Evolutionary conservation across 2,797 vertebrate species (phyloP).

Genomic region (Dendrocincla tyrannina): DNA sequence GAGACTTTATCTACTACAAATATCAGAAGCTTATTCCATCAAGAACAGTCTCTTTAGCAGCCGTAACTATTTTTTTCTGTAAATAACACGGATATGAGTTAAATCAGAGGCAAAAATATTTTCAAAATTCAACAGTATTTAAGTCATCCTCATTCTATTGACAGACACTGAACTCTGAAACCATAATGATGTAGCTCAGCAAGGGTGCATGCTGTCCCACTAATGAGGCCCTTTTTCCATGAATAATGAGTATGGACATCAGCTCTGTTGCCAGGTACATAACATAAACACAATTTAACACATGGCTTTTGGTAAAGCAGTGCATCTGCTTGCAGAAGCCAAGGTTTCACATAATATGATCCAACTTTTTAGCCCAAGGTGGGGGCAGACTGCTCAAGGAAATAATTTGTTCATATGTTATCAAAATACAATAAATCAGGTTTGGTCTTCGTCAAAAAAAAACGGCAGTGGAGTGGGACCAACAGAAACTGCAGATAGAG

Average conservation of each 20-base stretch:
- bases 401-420: slow-evolving; percentile 76
- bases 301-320: slow-evolving; percentile 66
- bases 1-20: neutral
- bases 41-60: slow-evolving; percentile 56
- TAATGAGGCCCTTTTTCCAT: slow-evolving; percentile 79
- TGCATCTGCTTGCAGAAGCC: slow-evolving; percentile 63
- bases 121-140: slow-evolving; percentile 63
- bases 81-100: slow-evolving; percentile 49
- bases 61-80: slow-evolving; percentile 61
- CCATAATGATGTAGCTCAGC: slow-evolving; percentile 68
- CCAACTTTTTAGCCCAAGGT: slow-evolving; percentile 70
- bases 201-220: slow-evolving; percentile 64
- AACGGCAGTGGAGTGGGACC: slow-evolving; percentile 28
- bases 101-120: slow-evolving; percentile 66
- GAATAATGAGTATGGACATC: slow-evolving; percentile 75
- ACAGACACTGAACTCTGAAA: slow-evolving; percentile 69
- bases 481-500: slow-evolving; percentile 51
- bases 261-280: slow-evolving; percentile 80
- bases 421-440: slow-evolving; percentile 78
- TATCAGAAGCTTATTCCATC: slow-evolving; percentile 13
- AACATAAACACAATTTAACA: slow-evolving; percentile 78
- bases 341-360: slow-evolving; percentile 61
- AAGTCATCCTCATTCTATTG: slow-evolving; percentile 72
- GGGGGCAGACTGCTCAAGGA: slow-evolving; percentile 65
- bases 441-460: slow-evolving; percentile 47